phyloP scores from a whole-genome alignment of 2,888 invertebrate species.

The Epinotia bilunana region DNA sequence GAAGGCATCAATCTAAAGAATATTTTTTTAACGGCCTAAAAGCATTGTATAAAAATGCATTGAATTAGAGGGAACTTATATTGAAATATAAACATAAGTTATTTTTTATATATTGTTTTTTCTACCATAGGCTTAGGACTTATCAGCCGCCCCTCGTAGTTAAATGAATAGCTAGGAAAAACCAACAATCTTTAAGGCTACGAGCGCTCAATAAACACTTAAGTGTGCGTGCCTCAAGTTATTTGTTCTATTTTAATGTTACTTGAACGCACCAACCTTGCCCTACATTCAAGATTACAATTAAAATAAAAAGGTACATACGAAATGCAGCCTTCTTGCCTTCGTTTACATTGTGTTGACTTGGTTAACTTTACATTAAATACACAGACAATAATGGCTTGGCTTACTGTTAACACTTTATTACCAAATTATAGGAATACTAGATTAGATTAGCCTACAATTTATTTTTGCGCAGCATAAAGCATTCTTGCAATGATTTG shows the following conservation, averaged over 20 bases:
- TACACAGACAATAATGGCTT: constrained; percentile 15
- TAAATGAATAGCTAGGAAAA: constrained; percentile 45
- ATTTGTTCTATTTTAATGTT: constrained; percentile 76
- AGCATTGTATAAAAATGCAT: too few relatives aligned
- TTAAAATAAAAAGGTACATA: constrained; percentile 62
- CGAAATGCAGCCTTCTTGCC: constrained; percentile 45
- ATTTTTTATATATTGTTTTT: too few relatives aligned
- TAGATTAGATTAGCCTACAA: not conserved
- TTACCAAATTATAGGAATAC: constrained; percentile 6
- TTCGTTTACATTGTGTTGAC: constrained; percentile 25
- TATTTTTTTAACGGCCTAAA: too few relatives aligned
- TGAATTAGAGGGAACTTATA: too few relatives aligned
- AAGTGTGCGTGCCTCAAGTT: constrained; percentile 70
- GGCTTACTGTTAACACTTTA: constrained; percentile 4
- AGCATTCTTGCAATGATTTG: too few relatives aligned
- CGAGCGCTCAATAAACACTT: constrained; percentile 57
- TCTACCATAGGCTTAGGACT: too few relatives aligned
- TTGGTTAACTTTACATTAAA: not conserved
- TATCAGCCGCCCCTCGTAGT: too few relatives aligned
- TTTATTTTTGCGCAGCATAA: too few relatives aligned
- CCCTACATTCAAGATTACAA: constrained; percentile 75
- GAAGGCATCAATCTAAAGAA: too few relatives aligned
- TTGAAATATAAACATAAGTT: too few relatives aligned
- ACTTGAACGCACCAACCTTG: constrained; percentile 77
- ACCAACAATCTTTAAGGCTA: constrained; percentile 52